Percentiles rank a stretch among this genome's conserved stretches.
phyloP scores from a whole-genome alignment of 2,113 vertebrate genomes.

The Scytalopus superciliaris region DNA sequence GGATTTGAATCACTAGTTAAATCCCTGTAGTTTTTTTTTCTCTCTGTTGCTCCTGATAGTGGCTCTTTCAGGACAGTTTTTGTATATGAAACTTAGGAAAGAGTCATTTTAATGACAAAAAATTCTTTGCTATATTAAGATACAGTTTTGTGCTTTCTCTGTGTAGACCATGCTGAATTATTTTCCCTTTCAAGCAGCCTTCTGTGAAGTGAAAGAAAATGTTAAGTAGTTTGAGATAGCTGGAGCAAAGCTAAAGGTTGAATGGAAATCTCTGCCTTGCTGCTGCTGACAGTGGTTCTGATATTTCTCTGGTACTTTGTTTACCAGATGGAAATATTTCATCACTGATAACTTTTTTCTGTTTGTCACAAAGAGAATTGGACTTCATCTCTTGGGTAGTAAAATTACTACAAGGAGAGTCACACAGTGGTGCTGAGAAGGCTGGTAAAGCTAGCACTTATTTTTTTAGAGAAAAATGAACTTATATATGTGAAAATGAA shows the following conservation, averaged over 20 bases:
- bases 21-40: background rate
- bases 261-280: slow-evolving; percentile 2
- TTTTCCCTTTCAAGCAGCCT: slow-evolving; percentile 15
- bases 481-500: background rate
- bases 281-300: background rate
- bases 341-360: background rate
- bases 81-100: background rate
- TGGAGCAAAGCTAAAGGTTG: slow-evolving; percentile 8
- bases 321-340: slow-evolving; percentile 23
- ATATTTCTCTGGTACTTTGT: slow-evolving; percentile 13
- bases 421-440: background rate
- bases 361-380: background rate
- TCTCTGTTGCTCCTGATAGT: background rate
- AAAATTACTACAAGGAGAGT: background rate
- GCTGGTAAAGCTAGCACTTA: background rate
- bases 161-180: background rate
- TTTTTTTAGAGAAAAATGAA: background rate
- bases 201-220: background rate
- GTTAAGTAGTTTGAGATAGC: slow-evolving; percentile 2
- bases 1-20: background rate
- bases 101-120: background rate
- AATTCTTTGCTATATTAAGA: background rate
- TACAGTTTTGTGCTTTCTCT: background rate
- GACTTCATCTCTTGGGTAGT: background rate
- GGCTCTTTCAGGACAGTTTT: background rate